Evolutionary conservation across 2,113 vertebrate genomes (phyloP).

Genomic region (Pavo muticus): DNA sequence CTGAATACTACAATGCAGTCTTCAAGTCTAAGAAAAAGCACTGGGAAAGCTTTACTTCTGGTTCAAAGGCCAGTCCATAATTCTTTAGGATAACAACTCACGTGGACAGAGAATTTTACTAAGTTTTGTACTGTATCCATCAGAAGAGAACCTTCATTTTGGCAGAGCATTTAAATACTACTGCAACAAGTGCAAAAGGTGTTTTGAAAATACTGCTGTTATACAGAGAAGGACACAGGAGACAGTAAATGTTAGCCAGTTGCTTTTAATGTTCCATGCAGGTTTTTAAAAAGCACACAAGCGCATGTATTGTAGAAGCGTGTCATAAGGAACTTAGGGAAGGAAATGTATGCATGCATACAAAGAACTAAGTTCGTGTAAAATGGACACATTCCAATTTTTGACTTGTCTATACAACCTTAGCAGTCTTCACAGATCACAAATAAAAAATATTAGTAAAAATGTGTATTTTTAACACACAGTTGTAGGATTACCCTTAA

Average conservation of each 20-base stretch:
- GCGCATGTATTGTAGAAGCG: background rate
- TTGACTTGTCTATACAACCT: background rate
- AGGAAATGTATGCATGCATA: fast-evolving
- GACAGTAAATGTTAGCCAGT: background rate
- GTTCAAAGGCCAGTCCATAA: background rate
- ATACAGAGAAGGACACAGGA: background rate
- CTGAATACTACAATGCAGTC: background rate
- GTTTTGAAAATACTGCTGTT: background rate
- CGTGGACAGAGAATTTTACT: background rate
- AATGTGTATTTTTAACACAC: background rate
- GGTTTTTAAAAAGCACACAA: background rate
- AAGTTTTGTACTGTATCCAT: background rate
- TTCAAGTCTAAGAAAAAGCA: background rate
- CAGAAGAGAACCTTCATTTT: background rate
- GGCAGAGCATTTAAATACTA: background rate
- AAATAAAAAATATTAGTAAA: background rate
- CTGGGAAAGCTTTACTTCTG: background rate
- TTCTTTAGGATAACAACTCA: background rate
- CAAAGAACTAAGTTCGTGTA: background rate
- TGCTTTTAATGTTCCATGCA: background rate
- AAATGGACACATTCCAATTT: background rate
- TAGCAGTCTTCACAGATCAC: background rate
- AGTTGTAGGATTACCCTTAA: background rate
- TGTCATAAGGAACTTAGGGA: background rate
- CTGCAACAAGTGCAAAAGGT: background rate